Percentiles rank a stretch among this genome's conserved stretches.
These are phyloP conservation scores for Glomeris maerens DNA, from an alignment of 1,140 invertebrate species.

Conservation along the genomic window DNA sequence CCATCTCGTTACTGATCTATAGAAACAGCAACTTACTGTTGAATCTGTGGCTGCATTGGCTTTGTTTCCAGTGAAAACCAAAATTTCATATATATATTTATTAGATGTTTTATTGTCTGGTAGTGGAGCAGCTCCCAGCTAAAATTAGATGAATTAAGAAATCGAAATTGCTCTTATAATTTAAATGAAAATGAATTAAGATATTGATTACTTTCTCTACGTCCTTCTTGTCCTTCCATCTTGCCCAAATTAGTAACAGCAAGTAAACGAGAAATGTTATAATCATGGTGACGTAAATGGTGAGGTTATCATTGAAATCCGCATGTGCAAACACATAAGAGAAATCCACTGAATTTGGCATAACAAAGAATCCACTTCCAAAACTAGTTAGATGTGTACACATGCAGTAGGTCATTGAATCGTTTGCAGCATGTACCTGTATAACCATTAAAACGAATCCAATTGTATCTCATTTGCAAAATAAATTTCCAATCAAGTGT, in stretches of 20 bases:
- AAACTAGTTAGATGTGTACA: constrained; percentile 41
- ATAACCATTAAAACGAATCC: neutral
- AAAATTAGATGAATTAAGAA: neutral
- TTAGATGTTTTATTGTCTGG: constrained; percentile 36
- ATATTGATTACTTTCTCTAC: constrained; percentile 26
- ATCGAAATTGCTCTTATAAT: neutral
- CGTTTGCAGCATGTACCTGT: constrained; percentile 19
- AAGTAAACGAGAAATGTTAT: constrained; percentile 34
- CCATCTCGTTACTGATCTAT: neutral
- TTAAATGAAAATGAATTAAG: neutral
- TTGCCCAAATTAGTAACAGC: constrained; percentile 33
- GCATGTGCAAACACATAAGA: constrained; percentile 38
- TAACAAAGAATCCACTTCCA: constrained; percentile 38
- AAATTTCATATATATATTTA: constrained; percentile 40
- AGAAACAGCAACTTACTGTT: constrained; percentile 26
- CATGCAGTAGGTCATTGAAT: constrained; percentile 30
- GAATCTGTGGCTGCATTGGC: constrained; percentile 38
- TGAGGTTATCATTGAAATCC: constrained; percentile 40
- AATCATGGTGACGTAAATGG: constrained; percentile 39
- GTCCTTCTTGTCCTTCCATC: constrained; percentile 36
- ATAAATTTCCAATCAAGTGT: neutral
- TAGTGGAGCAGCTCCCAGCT: constrained; percentile 36
- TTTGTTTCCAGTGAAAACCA: constrained; percentile 37
- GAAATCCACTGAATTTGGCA: constrained; percentile 42
- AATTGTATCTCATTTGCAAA: neutral